Base-by-base conservation (phyloP, 2,113 vertebrate species). In the Pelmatolapia mariae region DNA sequence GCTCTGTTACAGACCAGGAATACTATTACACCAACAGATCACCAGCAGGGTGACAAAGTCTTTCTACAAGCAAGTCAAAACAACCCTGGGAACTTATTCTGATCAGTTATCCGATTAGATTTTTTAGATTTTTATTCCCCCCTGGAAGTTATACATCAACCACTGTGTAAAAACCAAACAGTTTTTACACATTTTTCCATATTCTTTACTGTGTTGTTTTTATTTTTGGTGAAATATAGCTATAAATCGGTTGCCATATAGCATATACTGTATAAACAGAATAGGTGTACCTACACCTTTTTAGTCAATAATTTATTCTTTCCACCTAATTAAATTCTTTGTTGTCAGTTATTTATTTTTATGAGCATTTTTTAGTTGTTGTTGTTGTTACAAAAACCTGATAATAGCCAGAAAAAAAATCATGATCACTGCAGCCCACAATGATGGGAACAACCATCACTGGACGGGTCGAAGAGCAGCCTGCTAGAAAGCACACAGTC, bases 401-500 rank as follows among this genome's bases (percentile, higher is more conserved):
- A 5, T 76, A 50, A 50, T 29, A 29, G 24, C 16, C 16, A 50
- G 24, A 50, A 76, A 19, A 56, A 5, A 26, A 8, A 66, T 38
- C 61, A 12, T 5, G 61, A 40, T 68, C 63, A 40, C 10, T 31
- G 16, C 26, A 31, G 71, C 24, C 43, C 45, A 47, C 73, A 18
- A 78, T 0, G 26, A 78, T 31, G 43, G 73, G 73, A 78, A 50
- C 43, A 31, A 52, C 0, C 45, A 78, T 52, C 26, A 13, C 10
- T 45, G 10, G 24, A 78, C 10, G 0, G 43, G 10, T 31, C 10
- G 12, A 33, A 52, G 16, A 52, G 26, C 45, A 52, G 26, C 16
- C 73, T 93, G 85, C 45, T 13, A 19, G 15, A 81, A 36, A 8
- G 6, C 15, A 33, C n/a, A 10, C 29, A 66, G n/a, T 81, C 53